Conservation (phyloP, 2,113 vertebrate species). For the Proterorhinus semilunaris region DNA sequence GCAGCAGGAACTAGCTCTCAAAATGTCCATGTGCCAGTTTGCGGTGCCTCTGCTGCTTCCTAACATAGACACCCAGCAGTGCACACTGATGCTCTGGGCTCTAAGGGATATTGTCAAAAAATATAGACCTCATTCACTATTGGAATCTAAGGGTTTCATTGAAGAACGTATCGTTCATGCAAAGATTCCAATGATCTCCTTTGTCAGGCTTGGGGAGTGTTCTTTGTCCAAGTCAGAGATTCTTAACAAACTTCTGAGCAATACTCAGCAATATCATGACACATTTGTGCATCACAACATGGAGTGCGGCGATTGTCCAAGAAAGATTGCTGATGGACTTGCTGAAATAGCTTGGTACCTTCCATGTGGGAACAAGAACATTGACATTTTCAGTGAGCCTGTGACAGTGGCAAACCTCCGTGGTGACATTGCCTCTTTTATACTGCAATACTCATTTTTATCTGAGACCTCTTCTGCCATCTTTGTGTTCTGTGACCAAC, state of each 20-base stretch:
- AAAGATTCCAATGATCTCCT: constrained; percentile 64
- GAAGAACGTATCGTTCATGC: constrained; percentile 49
- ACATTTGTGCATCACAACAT: constrained; percentile 69
- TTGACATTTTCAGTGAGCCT: constrained; percentile 59
- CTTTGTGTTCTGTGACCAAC: constrained; percentile 69
- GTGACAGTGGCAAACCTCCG: constrained; percentile 68
- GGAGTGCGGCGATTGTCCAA: constrained; percentile 48
- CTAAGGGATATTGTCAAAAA: constrained; percentile 65
- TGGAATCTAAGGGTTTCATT: constrained; percentile 30
- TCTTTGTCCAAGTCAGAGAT: constrained; percentile 77
- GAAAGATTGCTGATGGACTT: constrained; percentile 71
- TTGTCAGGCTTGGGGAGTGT: constrained; percentile 71
- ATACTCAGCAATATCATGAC: constrained; percentile 54
- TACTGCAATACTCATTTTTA: constrained; percentile 70
- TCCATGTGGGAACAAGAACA: constrained; percentile 57
- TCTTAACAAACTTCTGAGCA: constrained; percentile 70
- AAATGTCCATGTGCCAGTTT: constrained; percentile 75
- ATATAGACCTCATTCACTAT: constrained; percentile 43
- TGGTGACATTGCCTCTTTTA: constrained; percentile 62
- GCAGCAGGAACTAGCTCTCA: constrained; percentile 66
- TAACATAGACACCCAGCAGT: constrained; percentile 54
- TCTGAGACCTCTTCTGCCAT: constrained; percentile 69
- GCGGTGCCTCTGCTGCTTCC: constrained; percentile 76
- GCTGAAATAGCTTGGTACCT: constrained; percentile 76
- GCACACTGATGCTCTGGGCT: constrained; percentile 68